These are phyloP conservation scores for Aspidapion aeneum DNA, from an alignment of 2,888 invertebrate species.

Conservation along the genomic window DNA sequence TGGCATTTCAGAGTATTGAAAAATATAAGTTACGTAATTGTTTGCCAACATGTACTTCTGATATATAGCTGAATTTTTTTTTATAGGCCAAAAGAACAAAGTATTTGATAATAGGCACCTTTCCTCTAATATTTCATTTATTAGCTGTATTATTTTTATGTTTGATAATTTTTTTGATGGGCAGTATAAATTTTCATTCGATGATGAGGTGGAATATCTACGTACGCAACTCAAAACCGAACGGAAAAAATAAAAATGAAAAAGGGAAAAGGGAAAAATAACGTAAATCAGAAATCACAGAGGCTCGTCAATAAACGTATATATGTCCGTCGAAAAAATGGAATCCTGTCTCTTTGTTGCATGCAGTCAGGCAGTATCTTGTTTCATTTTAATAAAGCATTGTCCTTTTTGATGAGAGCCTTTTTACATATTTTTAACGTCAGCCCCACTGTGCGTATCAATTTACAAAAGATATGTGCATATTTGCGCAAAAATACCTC, in stretches of 20 bases:
- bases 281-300: neutral
- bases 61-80: too few species aligned
- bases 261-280: neutral
- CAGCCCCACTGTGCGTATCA: neutral
- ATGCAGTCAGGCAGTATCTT: conserved; percentile 8
- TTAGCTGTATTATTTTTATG: too few species aligned
- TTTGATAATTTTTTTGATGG: too few species aligned
- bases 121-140: too few species aligned
- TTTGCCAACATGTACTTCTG: too few species aligned
- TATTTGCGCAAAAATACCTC: conserved; percentile 1
- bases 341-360: neutral
- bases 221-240: neutral
- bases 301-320: neutral
- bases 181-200: too few species aligned
- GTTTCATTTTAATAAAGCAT: conserved; percentile 26
- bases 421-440: conserved; percentile 21
- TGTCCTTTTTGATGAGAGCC: conserved; percentile 22
- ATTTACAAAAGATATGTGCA: conserved; percentile 4
- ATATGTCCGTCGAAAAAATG: neutral
- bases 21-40: too few species aligned
- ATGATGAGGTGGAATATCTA: too few species aligned
- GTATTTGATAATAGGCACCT: too few species aligned
- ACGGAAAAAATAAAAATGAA: neutral
- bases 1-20: too few species aligned
- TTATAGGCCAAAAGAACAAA: too few species aligned